phyloP scores from a whole-genome alignment of 2,797 vertebrate genomes.

The Gymnothorax javanicus region DNA sequence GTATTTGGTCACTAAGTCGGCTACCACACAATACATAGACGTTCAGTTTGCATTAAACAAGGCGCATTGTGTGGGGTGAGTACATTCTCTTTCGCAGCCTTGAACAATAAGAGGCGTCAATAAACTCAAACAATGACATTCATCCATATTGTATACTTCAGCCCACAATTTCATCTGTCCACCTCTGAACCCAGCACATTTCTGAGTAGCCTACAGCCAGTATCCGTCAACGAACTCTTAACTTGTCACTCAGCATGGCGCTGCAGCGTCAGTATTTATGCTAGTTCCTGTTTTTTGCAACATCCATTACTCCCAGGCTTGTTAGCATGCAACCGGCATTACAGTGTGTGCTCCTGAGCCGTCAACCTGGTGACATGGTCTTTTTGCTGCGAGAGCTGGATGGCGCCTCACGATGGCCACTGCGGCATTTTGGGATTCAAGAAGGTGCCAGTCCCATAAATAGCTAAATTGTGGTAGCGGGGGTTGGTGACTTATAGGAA shows the following conservation, averaged over 20 bases:
- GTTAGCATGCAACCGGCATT: background rate
- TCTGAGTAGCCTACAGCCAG: background rate
- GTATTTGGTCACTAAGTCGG: background rate
- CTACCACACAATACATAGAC: background rate
- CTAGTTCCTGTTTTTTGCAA: background rate
- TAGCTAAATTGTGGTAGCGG: background rate
- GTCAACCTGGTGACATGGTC: background rate
- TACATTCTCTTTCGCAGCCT: background rate
- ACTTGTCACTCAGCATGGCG: background rate
- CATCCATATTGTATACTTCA: background rate
- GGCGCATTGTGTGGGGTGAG: background rate
- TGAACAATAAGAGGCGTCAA: background rate
- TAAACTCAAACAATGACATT: background rate
- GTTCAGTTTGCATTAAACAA: background rate
- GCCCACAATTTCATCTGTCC: background rate
- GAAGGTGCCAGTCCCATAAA: background rate
- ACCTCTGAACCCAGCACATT: background rate
- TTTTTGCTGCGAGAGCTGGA: background rate
- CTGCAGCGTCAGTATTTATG: background rate
- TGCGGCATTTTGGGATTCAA: background rate
- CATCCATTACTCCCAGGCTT: background rate
- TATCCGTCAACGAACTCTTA: background rate
- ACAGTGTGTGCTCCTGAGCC: background rate
- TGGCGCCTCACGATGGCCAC: background rate
- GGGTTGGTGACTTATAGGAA: background rate